These are phyloP conservation scores for Slavum lentiscoides DNA, from an alignment of 2,888 invertebrate species.

Conservation along the genomic window DNA sequence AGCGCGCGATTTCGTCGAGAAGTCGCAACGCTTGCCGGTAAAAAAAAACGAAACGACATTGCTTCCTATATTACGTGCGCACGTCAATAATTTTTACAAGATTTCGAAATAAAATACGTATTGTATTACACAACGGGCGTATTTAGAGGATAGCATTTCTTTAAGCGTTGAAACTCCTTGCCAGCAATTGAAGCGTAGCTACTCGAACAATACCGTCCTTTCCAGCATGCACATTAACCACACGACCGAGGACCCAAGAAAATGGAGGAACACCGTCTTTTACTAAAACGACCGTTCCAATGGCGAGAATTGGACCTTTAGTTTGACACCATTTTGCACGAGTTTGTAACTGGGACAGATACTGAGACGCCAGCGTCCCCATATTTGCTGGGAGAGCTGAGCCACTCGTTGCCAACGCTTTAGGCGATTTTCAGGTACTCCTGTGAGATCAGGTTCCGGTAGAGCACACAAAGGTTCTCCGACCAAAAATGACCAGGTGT, in stretches of 20 bases:
- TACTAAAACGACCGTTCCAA: not conserved
- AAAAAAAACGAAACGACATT: no score
- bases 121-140: no score
- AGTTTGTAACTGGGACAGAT: not conserved
- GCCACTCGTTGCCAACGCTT: not conserved
- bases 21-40: no score
- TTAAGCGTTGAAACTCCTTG: not conserved
- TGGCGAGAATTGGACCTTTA: not conserved
- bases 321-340: not conserved
- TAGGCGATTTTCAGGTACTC: no score
- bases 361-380: not conserved
- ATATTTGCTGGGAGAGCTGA: not conserved
- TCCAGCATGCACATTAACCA: not conserved
- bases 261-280: not conserved
- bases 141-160: no score
- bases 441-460: no score
- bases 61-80: no score
- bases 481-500: no score
- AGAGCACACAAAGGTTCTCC: no score
- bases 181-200: not conserved
- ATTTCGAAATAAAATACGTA: no score
- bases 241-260: not conserved
- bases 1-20: no score
- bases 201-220: not conserved
- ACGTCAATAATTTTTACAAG: no score